Conservation (phyloP, 1,140 invertebrate species). For the Triops longicaudatus region DNA sequence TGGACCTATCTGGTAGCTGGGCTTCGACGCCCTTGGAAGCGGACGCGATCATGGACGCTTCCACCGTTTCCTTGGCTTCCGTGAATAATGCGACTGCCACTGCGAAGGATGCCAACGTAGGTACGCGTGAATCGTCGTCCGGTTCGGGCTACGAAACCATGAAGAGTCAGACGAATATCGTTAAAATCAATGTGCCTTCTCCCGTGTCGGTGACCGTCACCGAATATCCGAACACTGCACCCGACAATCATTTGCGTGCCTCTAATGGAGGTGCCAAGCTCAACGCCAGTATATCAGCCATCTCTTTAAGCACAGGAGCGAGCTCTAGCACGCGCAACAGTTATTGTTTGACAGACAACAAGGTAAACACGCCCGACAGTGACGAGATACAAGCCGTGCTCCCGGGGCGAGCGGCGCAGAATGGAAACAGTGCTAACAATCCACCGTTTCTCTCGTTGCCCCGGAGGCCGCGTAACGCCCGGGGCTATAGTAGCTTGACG, state of each 20-base stretch:
- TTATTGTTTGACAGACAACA: background rate
- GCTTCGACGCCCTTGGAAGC: conserved; percentile 30
- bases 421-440: background rate
- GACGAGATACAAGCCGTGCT: background rate
- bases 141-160: conserved; percentile 2
- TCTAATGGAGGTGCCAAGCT: background rate
- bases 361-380: conserved; percentile 1
- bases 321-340: background rate
- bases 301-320: background rate
- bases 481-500: conserved; percentile 27
- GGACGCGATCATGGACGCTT: conserved; percentile 40
- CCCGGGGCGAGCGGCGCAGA: background rate
- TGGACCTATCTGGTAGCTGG: conserved; percentile 47
- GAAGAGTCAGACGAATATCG: background rate
- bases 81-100: background rate
- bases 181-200: background rate
- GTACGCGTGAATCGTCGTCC: background rate
- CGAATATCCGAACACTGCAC: background rate
- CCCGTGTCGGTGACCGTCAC: background rate
- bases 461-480: conserved; percentile 22
- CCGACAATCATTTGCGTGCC: background rate
- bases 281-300: background rate
- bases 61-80: conserved; percentile 35
- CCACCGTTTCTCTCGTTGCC: conserved; percentile 24
- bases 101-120: background rate